A percentile compares a stretch with the other conserved stretches of the same genome.
phyloP scores from a whole-genome alignment of 2,888 invertebrate genomes.

The Ornithoptera alexandrae region DNA sequence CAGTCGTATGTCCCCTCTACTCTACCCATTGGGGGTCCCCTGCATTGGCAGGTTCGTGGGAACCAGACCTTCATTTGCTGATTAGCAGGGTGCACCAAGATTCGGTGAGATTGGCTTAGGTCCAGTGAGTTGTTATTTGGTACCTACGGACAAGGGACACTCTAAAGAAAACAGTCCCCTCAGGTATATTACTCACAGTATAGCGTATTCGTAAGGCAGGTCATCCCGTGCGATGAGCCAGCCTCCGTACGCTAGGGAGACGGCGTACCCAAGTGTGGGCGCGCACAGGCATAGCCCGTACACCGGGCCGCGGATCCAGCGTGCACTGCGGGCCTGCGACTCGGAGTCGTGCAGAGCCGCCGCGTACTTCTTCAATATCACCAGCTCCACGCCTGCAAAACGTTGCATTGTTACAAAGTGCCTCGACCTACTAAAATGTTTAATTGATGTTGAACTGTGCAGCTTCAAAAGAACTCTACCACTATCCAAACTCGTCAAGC shows the following conservation, averaged over 20 bases:
- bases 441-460: too few species aligned
- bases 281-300: conserved; percentile 85
- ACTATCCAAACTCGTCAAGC: too few species aligned
- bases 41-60: too few species aligned
- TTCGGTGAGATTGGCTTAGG: too few species aligned
- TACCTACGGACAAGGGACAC: not conserved
- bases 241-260: conserved; percentile 86
- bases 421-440: too few species aligned
- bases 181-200: conserved; percentile 76
- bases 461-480: too few species aligned
- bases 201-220: conserved; percentile 82
- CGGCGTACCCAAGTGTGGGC: conserved; percentile 85
- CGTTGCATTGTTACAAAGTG: not conserved
- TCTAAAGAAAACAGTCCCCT: not conserved
- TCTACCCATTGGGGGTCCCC: too few species aligned
- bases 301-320: conserved; percentile 81
- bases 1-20: too few species aligned
- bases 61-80: too few species aligned
- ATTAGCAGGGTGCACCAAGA: too few species aligned
- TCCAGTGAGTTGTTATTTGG: too few species aligned
- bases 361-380: conserved; percentile 75
- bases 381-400: conserved; percentile 71
- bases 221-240: conserved; percentile 82
- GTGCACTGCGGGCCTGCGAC: conserved; percentile 58
- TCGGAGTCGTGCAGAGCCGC: conserved; percentile 64